phyloP scores from a whole-genome alignment of 2,797 vertebrate genomes.

The Enteromius fasciolatus region DNA sequence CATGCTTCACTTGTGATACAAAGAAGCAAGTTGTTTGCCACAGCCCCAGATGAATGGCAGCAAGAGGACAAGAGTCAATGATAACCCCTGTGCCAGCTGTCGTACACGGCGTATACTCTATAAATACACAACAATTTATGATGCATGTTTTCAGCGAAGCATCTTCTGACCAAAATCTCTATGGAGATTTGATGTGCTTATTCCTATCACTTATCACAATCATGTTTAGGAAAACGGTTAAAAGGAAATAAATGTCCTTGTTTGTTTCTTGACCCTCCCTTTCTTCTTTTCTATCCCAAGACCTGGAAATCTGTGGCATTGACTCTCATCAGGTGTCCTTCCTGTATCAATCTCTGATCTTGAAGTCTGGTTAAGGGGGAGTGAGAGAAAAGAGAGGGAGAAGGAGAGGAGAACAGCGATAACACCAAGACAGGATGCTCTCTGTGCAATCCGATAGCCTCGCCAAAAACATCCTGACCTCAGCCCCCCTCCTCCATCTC shows the following conservation, averaged over 20 bases:
- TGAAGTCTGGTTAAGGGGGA: slow-evolving; percentile 57
- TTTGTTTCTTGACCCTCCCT: slow-evolving; percentile 51
- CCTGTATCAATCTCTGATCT: slow-evolving; percentile 78
- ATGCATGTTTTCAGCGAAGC: slow-evolving; percentile 32
- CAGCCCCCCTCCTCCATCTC: slow-evolving; percentile 55
- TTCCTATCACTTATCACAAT: slow-evolving; percentile 10
- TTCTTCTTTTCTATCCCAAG: slow-evolving; percentile 70
- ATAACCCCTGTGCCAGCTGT: slow-evolving; percentile 35
- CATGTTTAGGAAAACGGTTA: slow-evolving; percentile 30
- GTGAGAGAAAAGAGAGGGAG: slow-evolving; percentile 71
- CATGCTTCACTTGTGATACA: slow-evolving; percentile 49
- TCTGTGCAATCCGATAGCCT: slow-evolving; percentile 78
- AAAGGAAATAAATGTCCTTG: slow-evolving; percentile 21
- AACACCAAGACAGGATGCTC: slow-evolving; percentile 78
- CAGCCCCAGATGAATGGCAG: slow-evolving; percentile 37
- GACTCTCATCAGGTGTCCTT: slow-evolving; percentile 85
- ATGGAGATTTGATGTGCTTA: background rate
- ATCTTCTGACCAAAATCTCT: slow-evolving; percentile 37
- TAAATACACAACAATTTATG: slow-evolving; percentile 29
- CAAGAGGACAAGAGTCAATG: slow-evolving; percentile 35
- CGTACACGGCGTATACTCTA: slow-evolving; percentile 1
- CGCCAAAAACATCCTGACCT: slow-evolving; percentile 78
- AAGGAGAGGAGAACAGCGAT: slow-evolving; percentile 73
- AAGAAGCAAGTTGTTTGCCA: slow-evolving; percentile 44
- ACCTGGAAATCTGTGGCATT: slow-evolving; percentile 80